Evolutionary conservation across 2,888 invertebrate genomes (phyloP).

Genomic region (Drosophila robusta): DNA sequence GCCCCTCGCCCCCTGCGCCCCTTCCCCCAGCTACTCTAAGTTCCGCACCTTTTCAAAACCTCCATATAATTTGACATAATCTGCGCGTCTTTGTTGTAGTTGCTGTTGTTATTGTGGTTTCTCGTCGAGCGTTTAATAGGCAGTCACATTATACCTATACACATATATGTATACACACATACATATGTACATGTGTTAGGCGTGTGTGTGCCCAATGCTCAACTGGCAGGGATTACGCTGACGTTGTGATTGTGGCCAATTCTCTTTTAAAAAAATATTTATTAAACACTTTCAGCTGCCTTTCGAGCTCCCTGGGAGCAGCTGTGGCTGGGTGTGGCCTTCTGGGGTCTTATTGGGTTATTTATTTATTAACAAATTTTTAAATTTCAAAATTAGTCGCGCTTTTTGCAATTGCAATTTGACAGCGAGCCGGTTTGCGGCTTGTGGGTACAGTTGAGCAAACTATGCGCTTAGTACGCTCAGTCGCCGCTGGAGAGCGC

Average conservation of each 20-base stretch:
- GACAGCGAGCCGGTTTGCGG: constrained; percentile 12
- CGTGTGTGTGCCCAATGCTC: constrained; percentile 30
- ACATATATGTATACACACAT: background rate
- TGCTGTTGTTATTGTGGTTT: constrained; percentile 43
- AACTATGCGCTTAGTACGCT: background rate
- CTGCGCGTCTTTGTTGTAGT: constrained; percentile 58
- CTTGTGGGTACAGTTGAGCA: constrained; percentile 16
- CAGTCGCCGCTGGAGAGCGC: constrained; percentile 21
- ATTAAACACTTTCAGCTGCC: constrained; percentile 42
- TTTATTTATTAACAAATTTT: constrained; percentile 17
- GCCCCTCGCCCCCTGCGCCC: background rate
- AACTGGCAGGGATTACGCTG: constrained; percentile 57
- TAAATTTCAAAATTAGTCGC: constrained; percentile 41
- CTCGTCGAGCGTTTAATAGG: constrained; percentile 16
- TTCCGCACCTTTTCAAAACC: constrained; percentile 54
- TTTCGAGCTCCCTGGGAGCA: background rate
- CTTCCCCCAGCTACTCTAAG: background rate
- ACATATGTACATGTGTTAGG: constrained; percentile 6
- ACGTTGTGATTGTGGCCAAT: constrained; percentile 19
- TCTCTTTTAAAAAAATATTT: constrained; percentile 16
- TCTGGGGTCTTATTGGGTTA: constrained; percentile 16
- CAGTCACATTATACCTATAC: constrained; percentile 22
- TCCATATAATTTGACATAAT: constrained; percentile 76
- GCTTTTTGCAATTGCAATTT: constrained; percentile 33
- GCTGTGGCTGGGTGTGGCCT: constrained; percentile 36